phyloP scores from a whole-genome alignment of 2,797 vertebrate genomes.

The Coluber constrictor region DNA sequence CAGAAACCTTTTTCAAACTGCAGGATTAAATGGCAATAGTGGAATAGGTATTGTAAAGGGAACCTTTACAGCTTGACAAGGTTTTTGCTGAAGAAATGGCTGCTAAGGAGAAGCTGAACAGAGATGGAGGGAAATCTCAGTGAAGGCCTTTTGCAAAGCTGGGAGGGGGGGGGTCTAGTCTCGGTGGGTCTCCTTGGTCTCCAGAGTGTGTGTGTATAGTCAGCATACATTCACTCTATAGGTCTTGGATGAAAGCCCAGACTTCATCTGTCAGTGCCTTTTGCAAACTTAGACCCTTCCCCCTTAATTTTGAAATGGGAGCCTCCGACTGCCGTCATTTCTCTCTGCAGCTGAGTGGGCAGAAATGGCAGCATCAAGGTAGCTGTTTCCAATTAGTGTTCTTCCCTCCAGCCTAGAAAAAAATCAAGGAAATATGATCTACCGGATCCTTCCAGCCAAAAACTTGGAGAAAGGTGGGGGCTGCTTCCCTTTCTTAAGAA shows the following conservation, averaged over 20 bases:
- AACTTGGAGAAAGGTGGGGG: background rate
- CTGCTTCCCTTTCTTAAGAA: background rate
- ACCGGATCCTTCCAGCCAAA: background rate
- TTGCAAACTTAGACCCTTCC: background rate
- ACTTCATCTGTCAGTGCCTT: background rate
- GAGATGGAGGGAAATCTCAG: background rate
- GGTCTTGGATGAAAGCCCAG: background rate
- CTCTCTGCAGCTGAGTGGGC: background rate
- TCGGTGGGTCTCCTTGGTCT: background rate
- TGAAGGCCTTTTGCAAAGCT: background rate
- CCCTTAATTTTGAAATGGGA: background rate
- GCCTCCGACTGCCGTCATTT: background rate
- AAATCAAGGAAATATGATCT: background rate
- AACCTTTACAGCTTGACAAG: background rate
- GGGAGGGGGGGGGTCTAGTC: no score
- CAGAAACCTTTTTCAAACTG: background rate
- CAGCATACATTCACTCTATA: background rate
- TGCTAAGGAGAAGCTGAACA: background rate
- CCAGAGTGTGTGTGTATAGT: background rate
- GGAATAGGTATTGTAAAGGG: background rate
- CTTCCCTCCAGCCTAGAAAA: background rate
- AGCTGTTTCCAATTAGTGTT: conserved; percentile 31
- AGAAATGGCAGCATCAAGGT: background rate
- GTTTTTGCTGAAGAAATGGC: background rate
- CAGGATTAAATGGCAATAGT: background rate